Percentiles rank a stretch among this genome's conserved stretches.
phyloP scores from a whole-genome alignment of 2,113 vertebrate species.

The Misgurnus anguillicaudatus region DNA sequence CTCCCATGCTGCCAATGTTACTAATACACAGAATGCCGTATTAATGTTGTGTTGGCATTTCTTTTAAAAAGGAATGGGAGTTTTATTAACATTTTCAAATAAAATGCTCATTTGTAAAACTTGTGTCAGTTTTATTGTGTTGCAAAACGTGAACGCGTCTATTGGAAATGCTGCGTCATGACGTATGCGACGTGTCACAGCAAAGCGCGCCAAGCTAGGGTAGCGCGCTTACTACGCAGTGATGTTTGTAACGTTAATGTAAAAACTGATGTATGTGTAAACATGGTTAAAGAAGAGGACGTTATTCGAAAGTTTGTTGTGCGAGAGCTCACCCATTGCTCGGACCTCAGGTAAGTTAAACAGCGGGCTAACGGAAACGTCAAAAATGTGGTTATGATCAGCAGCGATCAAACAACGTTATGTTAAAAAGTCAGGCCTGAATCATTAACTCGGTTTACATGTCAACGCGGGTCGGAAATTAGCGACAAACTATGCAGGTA shows the following conservation, averaged over 20 bases:
- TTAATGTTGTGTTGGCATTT: slow-evolving; percentile 23
- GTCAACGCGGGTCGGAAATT: not conserved
- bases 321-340: slow-evolving; percentile 54
- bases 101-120: slow-evolving; percentile 21
- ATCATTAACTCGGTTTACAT: not conserved
- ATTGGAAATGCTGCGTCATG: slow-evolving; percentile 28
- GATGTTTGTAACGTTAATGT: not conserved
- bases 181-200: slow-evolving; percentile 20
- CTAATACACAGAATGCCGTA: slow-evolving; percentile 1
- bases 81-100: slow-evolving; percentile 48
- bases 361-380: not conserved
- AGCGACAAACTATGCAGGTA: not conserved
- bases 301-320: slow-evolving; percentile 53
- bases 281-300: slow-evolving; percentile 43
- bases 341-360: slow-evolving; percentile 66
- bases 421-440: not conserved
- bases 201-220: slow-evolving; percentile 35
- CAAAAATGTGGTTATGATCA: not conserved
- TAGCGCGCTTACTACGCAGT: not conserved
- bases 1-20: slow-evolving; percentile 18
- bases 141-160: not conserved
- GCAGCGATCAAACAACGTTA: not conserved
- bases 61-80: slow-evolving; percentile 16
- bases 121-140: too few species aligned
- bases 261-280: not conserved